Evolutionary conservation across 1,140 invertebrate species (phyloP).

Genomic region (Macrocentrus cingulum): DNA sequence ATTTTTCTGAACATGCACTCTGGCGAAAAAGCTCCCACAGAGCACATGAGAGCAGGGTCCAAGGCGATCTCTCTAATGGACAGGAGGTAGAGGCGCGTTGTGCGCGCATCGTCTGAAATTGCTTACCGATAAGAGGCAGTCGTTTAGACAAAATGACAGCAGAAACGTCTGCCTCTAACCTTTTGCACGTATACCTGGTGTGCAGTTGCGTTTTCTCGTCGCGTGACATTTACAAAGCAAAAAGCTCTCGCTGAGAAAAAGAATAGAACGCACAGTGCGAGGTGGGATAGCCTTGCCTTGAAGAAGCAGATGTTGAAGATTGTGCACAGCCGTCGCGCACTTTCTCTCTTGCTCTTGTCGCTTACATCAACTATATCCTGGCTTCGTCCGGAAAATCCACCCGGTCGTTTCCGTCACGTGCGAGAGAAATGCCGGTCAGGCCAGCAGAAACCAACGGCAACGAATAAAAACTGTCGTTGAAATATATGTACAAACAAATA

Average conservation of each 20-base stretch:
- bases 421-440: background rate
- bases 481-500: background rate
- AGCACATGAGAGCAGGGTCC: too few species aligned
- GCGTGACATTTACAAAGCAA: conserved; percentile 20
- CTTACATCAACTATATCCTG: conserved; percentile 18
- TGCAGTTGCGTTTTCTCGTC: background rate
- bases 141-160: too few species aligned
- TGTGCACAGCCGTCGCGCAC: conserved; percentile 23
- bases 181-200: background rate
- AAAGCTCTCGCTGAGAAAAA: background rate
- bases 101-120: too few species aligned
- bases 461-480: background rate
- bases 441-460: background rate
- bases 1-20: too few species aligned
- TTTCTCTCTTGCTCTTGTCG: background rate
- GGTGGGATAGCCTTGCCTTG: conserved; percentile 22
- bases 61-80: too few species aligned
- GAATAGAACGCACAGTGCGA: conserved; percentile 9
- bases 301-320: conserved; percentile 26
- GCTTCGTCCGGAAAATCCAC: conserved; percentile 1
- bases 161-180: background rate
- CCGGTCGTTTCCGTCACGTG: conserved; percentile 25
- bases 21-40: too few species aligned
- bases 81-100: too few species aligned
- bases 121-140: too few species aligned